Conservation (phyloP, 2,888 invertebrate genomes). For the Caenorhabditis uteleia region DNA sequence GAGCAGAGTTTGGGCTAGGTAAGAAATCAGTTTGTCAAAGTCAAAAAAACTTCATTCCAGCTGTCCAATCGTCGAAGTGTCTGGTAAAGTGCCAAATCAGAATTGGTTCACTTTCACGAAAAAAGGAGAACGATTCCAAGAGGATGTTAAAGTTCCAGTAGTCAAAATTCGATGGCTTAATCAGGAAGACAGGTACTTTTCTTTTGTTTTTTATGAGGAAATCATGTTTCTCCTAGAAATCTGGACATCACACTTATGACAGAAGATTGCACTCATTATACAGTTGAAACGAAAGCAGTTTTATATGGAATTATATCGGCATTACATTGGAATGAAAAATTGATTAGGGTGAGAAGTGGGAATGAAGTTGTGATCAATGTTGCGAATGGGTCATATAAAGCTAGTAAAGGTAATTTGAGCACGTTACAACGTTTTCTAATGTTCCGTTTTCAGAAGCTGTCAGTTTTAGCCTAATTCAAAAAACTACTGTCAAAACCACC, state of each 20-base stretch:
- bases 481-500: neutral
- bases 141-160: neutral
- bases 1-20: neutral
- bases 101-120: slow-evolving; percentile 1
- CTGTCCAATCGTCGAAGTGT: slow-evolving; percentile 21
- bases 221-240: slow-evolving; percentile 15
- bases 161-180: neutral
- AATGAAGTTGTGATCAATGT: slow-evolving; percentile 27
- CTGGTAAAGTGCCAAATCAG: slow-evolving; percentile 3
- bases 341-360: slow-evolving; percentile 9
- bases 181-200: neutral
- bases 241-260: slow-evolving; percentile 10
- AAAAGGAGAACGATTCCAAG: slow-evolving; percentile 5
- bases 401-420: slow-evolving; percentile 12
- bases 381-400: slow-evolving; percentile 21
- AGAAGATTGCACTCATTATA: slow-evolving; percentile 9
- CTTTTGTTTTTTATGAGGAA: neutral
- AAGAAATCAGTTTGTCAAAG: neutral
- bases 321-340: slow-evolving; percentile 7
- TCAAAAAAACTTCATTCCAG: slow-evolving; percentile 6
- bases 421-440: neutral
- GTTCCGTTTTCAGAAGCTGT: slow-evolving; percentile 15
- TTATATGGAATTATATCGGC: slow-evolving; percentile 31
- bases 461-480: slow-evolving; percentile 14
- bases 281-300: slow-evolving; percentile 27